phyloP scores from a whole-genome alignment of 2,113 vertebrate genomes.

The Marmota flaviventris region DNA sequence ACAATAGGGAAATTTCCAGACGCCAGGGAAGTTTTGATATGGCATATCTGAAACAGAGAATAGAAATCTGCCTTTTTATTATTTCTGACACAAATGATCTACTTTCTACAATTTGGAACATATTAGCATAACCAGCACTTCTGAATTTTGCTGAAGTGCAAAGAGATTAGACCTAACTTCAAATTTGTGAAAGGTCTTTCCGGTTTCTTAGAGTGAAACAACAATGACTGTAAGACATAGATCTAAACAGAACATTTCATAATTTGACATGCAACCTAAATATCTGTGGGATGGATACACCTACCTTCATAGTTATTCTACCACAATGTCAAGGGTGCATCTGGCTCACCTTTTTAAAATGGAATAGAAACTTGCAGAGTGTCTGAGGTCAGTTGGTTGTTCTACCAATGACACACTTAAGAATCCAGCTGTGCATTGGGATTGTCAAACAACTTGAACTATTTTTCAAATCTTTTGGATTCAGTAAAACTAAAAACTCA shows the following conservation, averaged over 20 bases:
- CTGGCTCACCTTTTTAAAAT: not conserved
- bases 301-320: not conserved
- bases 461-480: conserved; percentile 78
- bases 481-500: conserved; percentile 72
- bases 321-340: not conserved
- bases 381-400: not conserved
- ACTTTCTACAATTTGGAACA: not conserved
- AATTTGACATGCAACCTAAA: not conserved
- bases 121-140: not conserved
- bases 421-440: not conserved
- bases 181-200: not conserved
- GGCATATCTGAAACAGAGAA: not conserved
- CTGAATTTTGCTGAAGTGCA: conserved; percentile 5
- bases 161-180: not conserved
- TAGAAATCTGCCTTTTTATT: not conserved
- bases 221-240: not conserved
- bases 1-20: not conserved
- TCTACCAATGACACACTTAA: not conserved
- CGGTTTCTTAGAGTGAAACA: not conserved
- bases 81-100: not conserved
- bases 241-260: not conserved
- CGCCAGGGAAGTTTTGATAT: not conserved
- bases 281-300: not conserved
- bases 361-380: not conserved
- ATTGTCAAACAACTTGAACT: conserved; percentile 68